phyloP scores from a whole-genome alignment of 2,888 invertebrate species.

The Rhamnusium bicolor region DNA sequence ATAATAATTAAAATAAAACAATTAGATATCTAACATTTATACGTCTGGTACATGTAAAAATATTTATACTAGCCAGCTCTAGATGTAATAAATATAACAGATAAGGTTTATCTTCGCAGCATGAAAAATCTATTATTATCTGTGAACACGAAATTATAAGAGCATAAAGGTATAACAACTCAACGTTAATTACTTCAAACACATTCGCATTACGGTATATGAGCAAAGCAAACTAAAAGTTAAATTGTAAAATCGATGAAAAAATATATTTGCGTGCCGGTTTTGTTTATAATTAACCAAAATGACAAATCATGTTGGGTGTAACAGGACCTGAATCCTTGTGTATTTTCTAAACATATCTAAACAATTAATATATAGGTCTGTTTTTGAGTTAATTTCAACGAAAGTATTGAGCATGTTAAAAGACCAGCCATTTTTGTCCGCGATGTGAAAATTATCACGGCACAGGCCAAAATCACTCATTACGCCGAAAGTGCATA shows the following conservation, averaged over 20 bases:
- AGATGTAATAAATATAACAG: neutral
- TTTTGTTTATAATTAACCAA: neutral
- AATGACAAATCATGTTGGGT: neutral
- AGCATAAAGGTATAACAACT: neutral
- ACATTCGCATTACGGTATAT: neutral
- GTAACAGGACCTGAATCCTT: neutral
- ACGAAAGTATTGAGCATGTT: too few species aligned
- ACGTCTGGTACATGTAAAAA: neutral
- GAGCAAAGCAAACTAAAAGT: neutral
- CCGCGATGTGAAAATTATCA: too few species aligned
- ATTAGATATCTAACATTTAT: neutral
- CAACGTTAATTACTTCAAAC: constrained; percentile 5
- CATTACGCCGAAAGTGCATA: too few species aligned
- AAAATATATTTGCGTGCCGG: neutral
- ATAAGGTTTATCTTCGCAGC: neutral
- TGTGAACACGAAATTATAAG: neutral
- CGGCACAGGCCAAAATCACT: too few species aligned
- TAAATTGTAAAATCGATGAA: neutral
- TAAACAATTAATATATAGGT: too few species aligned
- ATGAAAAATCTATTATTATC: constrained; percentile 14
- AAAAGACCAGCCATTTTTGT: too few species aligned
- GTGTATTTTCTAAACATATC: neutral
- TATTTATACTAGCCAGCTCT: neutral
- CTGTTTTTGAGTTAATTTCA: too few species aligned
- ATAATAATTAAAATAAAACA: neutral